phyloP scores from a whole-genome alignment of 2,797 vertebrate species.

The Craterocephalus amniculus region DNA sequence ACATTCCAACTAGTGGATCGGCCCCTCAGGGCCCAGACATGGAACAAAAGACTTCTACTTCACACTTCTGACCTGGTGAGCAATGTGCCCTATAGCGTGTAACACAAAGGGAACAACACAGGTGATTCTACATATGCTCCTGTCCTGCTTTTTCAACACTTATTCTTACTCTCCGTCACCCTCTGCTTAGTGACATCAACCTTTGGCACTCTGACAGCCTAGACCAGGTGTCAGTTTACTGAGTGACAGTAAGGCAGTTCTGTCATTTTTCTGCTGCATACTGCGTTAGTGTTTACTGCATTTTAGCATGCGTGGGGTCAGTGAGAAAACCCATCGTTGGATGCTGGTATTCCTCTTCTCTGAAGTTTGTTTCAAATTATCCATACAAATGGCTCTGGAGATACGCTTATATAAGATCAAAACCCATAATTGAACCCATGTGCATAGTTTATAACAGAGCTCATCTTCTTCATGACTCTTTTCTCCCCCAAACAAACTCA shows the following conservation, averaged over 20 bases:
- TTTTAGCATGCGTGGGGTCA: not conserved
- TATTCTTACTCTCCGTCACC: slow-evolving; percentile 72
- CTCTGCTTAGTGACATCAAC: slow-evolving; percentile 78
- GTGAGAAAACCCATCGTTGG: slow-evolving; percentile 3
- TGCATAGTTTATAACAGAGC: slow-evolving; percentile 43
- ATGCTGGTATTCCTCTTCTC: slow-evolving; percentile 52
- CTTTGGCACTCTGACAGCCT: slow-evolving; percentile 75
- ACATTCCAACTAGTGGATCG: slow-evolving; percentile 54
- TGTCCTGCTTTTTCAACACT: slow-evolving; percentile 77
- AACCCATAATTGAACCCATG: slow-evolving; percentile 63
- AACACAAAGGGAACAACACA: slow-evolving; percentile 71
- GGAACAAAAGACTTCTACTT: slow-evolving; percentile 75
- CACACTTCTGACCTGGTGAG: slow-evolving; percentile 78
- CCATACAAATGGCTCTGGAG: slow-evolving; percentile 61
- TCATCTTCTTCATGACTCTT: slow-evolving; percentile 31
- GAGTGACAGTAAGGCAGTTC: slow-evolving; percentile 41
- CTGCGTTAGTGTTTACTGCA: slow-evolving; percentile 19
- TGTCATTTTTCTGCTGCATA: slow-evolving; percentile 16
- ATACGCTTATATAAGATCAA: slow-evolving; percentile 62
- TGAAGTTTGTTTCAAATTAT: slow-evolving; percentile 67
- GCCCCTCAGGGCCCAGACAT: slow-evolving; percentile 63
- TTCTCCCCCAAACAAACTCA: slow-evolving; percentile 35
- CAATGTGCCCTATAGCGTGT: slow-evolving; percentile 68
- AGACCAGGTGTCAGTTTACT: slow-evolving; percentile 77
- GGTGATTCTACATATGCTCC: slow-evolving; percentile 76